A percentile compares a stretch with the other conserved stretches of the same genome.
These are phyloP conservation scores for Brachypodius melanocephalos DNA, from an alignment of 2,113 vertebrate species.

Conservation along the genomic window DNA sequence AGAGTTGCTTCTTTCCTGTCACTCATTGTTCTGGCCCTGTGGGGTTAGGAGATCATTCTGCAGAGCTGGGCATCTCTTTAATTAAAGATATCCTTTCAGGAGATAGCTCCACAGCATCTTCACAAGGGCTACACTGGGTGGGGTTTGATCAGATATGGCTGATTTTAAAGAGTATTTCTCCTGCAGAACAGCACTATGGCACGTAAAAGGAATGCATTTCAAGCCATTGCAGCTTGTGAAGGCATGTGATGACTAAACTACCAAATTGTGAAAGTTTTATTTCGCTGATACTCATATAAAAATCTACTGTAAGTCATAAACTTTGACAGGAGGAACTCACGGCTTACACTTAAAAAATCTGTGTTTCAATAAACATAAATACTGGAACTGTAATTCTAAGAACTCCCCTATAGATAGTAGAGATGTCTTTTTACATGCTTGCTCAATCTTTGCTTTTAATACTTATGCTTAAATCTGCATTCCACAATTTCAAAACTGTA, in stretches of 20 bases:
- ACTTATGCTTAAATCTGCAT: background rate
- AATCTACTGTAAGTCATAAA: background rate
- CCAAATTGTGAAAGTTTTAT: background rate
- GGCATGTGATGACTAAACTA: background rate
- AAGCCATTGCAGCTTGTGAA: background rate
- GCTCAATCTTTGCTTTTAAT: background rate
- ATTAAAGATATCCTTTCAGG: conserved; percentile 2
- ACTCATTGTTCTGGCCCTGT: background rate
- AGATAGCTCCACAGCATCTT: background rate
- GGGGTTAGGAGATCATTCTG: background rate
- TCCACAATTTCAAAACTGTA: background rate
- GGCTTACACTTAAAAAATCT: background rate
- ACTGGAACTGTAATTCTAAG: background rate
- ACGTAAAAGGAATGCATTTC: background rate
- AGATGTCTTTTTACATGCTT: background rate
- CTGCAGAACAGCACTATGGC: background rate
- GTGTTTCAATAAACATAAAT: background rate
- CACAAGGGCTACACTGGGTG: background rate
- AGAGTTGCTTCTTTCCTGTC: conserved; percentile 37
- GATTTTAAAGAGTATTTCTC: background rate
- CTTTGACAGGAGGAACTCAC: background rate
- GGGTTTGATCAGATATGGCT: background rate
- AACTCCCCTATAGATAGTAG: background rate
- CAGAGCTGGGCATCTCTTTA: background rate
- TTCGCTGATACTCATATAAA: background rate